Conservation (phyloP, 37 sponge, comb jelly and placozoan species). For the Haliclona indistincta region DNA sequence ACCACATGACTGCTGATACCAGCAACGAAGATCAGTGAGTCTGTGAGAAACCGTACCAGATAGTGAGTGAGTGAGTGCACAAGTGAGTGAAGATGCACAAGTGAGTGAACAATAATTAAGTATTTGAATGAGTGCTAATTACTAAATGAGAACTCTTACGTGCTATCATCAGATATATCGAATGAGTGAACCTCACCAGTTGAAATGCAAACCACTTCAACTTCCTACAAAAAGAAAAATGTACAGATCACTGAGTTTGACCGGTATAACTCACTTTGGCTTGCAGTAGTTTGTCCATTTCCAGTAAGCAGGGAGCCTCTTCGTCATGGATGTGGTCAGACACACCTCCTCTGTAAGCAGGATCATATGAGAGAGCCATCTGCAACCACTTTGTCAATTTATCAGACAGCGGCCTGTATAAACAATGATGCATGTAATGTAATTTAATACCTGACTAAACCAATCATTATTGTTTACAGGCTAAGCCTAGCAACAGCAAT, state of each 20-base stretch:
- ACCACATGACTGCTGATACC: too few species aligned
- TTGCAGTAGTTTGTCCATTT: slow-evolving; percentile 25
- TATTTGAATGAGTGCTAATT: too few species aligned
- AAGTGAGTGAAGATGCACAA: too few species aligned
- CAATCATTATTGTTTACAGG: too few species aligned
- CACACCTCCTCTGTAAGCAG: slow-evolving; percentile 37
- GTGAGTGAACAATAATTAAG: background rate
- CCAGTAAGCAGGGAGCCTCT: slow-evolving; percentile 36
- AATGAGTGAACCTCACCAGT: slow-evolving; percentile 43
- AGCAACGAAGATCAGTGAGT: too few species aligned
- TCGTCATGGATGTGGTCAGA: background rate
- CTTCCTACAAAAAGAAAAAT: slow-evolving; percentile 3
- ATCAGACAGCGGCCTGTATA: background rate
- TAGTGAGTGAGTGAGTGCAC: too few species aligned
- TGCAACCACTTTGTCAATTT: slow-evolving; percentile 46
- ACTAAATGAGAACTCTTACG: slow-evolving; percentile 39
- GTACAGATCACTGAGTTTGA: background rate
- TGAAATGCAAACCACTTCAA: slow-evolving; percentile 44
- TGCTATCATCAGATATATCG: background rate
- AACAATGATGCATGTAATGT: background rate
- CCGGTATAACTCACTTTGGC: slow-evolving; percentile 24
- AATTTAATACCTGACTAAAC: too few species aligned
- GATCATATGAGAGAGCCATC: slow-evolving; percentile 36
- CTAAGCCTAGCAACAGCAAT: too few species aligned
- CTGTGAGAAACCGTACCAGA: background rate